Evolutionary conservation across 2,888 invertebrate genomes (phyloP), one percentile per base, ranked within the genome.

Genomic region (Trichopria drosophilae): DNA sequence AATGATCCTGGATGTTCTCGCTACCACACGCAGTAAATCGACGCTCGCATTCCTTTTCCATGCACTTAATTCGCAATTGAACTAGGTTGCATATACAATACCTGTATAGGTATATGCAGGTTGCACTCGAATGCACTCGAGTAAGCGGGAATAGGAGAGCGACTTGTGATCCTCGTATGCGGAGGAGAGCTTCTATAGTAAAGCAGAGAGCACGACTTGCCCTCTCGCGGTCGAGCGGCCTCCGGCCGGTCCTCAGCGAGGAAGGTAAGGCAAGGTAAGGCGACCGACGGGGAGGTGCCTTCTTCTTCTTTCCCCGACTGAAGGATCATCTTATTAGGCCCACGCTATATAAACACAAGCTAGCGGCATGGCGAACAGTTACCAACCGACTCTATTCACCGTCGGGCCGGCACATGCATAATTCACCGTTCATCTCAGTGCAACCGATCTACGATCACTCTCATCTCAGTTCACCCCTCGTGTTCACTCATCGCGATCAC

Each of bases 261-360:
- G 56, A 60, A 60, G 59, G 61, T 59, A 36, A 43, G 34, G 55
- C 49, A 47, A 59, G 57, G 54, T 51, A 55, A 48, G n/a, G 29
- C 35, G 16, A 31, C 24, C 16, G 28, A 52, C 58, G 57, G 59
- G 58, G 61, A 58, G 53, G 51, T 58, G 53, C 54, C 57, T 58
- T 59, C 58, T 49, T 48, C 49, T 45, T 58, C 54, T 44, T 60
- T 59, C 57, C 58, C 62, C 57, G 45, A 53, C 61, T 64, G 69
- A 65, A 67, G 71, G 68, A 71, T 70, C 72, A 69, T 71, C 75
- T 73, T 72, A 73, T 73, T 73, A 73, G 69, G 64, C 64, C 59
- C 64, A 62, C 63, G 69, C 73, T 75, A 75, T 75, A 75, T 75
- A 75, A 75, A 75, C 74, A 68, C 69, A 66, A 66, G 60, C 55